Conservation (phyloP, 2,888 invertebrate species). For the Lordiphosa fenestrarum region DNA sequence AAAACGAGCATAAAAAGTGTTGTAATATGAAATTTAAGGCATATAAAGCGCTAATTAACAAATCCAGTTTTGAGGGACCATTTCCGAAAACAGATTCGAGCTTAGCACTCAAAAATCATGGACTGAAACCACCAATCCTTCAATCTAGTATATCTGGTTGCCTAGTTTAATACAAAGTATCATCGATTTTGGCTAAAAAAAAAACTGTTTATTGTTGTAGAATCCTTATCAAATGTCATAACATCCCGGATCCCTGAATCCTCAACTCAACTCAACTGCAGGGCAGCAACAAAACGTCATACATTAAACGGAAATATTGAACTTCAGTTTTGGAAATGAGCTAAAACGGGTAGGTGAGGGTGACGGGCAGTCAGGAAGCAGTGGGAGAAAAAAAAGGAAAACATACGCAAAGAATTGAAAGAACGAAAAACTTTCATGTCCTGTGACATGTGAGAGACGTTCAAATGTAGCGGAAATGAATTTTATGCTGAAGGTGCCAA, state of each 20-base stretch:
- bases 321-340: conserved; percentile 40
- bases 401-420: conserved; percentile 4
- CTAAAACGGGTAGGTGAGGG: conserved; percentile 3
- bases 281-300: conserved; percentile 52
- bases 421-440: conserved; percentile 25
- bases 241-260: conserved; percentile 34
- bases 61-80: too few species aligned
- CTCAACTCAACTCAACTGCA: conserved; percentile 1
- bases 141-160: too few species aligned
- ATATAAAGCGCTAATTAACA: too few species aligned
- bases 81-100: too few species aligned
- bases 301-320: conserved; percentile 66
- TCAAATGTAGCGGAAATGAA: conserved; percentile 67
- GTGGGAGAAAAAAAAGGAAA: conserved; percentile 19
- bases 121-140: too few species aligned
- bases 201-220: too few species aligned
- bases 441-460: conserved; percentile 66
- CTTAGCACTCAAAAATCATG: too few species aligned
- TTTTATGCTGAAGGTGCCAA: conserved; percentile 59
- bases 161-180: too few species aligned
- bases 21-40: too few species aligned
- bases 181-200: too few species aligned
- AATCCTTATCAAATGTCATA: conserved; percentile 8
- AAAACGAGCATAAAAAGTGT: too few species aligned
- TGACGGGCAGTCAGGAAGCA: background rate